A percentile compares a stretch with the other conserved stretches of the same genome.
Conservation (phyloP, 2,797 vertebrate genomes). For the Parauchenoglanis punctatus region DNA sequence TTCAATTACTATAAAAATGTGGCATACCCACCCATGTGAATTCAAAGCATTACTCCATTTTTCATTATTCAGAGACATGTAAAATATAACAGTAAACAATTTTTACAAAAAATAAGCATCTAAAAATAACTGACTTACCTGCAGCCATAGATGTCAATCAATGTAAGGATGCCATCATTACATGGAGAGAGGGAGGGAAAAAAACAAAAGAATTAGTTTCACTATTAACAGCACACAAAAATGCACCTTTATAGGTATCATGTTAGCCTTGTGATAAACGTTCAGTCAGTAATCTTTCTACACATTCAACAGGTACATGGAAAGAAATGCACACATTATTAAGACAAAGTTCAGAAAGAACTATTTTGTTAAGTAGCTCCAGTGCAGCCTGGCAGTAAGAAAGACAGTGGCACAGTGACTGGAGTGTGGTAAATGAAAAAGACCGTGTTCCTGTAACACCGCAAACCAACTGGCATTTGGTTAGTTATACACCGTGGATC, state of each 20-base stretch:
- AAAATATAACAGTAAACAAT: neutral
- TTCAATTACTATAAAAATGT: neutral
- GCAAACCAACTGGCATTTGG: constrained; percentile 54
- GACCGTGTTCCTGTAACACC: constrained; percentile 38
- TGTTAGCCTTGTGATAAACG: constrained; percentile 8
- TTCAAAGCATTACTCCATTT: neutral
- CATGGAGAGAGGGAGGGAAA: constrained; percentile 55
- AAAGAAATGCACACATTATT: constrained; percentile 34
- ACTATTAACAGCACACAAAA: neutral
- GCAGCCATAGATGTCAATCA: constrained; percentile 13
- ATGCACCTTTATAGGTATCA: neutral
- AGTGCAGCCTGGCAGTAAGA: constrained; percentile 36
- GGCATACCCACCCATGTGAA: neutral
- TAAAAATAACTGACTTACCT: constrained; percentile 70
- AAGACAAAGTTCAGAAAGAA: constrained; percentile 44
- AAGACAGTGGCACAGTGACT: constrained; percentile 42
- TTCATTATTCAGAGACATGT: neutral
- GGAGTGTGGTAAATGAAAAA: constrained; percentile 37
- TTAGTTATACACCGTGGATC: constrained; percentile 67
- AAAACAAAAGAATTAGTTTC: constrained; percentile 7
- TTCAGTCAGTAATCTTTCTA: constrained; percentile 13
- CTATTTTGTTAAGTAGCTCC: constrained; percentile 50
- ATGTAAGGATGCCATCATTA: constrained; percentile 41
- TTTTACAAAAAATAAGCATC: neutral
- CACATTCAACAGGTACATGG: constrained; percentile 23